phyloP scores from a whole-genome alignment of 2,113 vertebrate genomes.

The Semnornis frantzii region DNA sequence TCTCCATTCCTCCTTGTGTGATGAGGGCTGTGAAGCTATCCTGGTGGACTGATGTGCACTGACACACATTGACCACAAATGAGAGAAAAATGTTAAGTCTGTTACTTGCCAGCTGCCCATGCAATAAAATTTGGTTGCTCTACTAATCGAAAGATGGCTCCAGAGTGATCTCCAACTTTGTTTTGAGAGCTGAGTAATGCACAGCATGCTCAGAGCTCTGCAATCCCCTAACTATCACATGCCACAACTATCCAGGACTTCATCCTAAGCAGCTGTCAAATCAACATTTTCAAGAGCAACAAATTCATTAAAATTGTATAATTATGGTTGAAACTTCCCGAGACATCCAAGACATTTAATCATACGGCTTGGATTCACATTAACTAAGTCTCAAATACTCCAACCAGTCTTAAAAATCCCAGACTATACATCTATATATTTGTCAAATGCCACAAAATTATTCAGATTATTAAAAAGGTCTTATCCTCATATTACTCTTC shows the following conservation, averaged over 20 bases:
- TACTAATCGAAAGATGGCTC: not conserved
- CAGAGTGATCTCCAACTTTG: not conserved
- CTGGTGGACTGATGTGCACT: not conserved
- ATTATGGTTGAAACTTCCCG: slow-evolving; percentile 49
- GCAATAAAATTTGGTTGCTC: not conserved
- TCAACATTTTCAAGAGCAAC: slow-evolving; percentile 62
- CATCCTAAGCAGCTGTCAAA: slow-evolving; percentile 54
- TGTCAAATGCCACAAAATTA: slow-evolving; percentile 47
- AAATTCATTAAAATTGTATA: slow-evolving; percentile 62
- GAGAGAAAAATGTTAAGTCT: not conserved
- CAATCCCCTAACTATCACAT: not conserved
- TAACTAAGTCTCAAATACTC: slow-evolving; percentile 35
- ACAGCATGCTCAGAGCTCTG: not conserved
- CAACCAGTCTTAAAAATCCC: slow-evolving; percentile 25
- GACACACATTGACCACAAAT: not conserved
- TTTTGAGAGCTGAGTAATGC: not conserved
- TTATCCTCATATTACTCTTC: slow-evolving; percentile 49
- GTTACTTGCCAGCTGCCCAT: not conserved
- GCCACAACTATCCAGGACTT: slow-evolving; percentile 15
- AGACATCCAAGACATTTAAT: slow-evolving; percentile 43
- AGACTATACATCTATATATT: not conserved
- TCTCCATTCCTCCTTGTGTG: not conserved
- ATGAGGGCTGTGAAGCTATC: not conserved
- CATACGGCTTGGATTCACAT: not conserved
- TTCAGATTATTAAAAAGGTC: slow-evolving; percentile 46